Base-by-base conservation (phyloP, 2,888 invertebrate species). In the Cyrtodaria siliqua region DNA sequence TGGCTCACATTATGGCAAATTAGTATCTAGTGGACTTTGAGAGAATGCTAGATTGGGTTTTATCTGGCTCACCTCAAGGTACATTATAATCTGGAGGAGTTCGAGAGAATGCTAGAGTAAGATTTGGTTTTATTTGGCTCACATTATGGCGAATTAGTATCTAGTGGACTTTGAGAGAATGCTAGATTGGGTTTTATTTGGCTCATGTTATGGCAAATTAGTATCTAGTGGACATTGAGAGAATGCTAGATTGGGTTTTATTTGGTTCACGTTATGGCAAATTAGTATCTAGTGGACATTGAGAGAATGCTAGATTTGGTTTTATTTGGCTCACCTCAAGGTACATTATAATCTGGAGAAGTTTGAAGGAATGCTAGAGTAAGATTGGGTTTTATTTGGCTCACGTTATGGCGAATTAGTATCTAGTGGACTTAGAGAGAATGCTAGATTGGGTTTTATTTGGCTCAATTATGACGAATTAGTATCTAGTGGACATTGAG, bases 1-100 rank as follows among this genome's bases (percentile, higher is more conserved):
- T n/a, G n/a, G n/a, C n/a, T n/a, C n/a, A n/a, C n/a, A n/a, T n/a
- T n/a, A n/a, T n/a, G n/a, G n/a, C n/a, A n/a, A n/a, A n/a, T n/a
- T n/a, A n/a, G n/a, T n/a, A n/a, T n/a, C n/a, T n/a, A n/a, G n/a
- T n/a, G n/a, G n/a, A n/a, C n/a, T n/a, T n/a, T n/a, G n/a, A n/a
- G n/a, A n/a, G n/a, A n/a, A n/a, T n/a, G n/a, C n/a, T n/a, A n/a
- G n/a, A n/a, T n/a, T n/a, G n/a, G n/a, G n/a, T n/a, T n/a, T n/a
- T 91, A 91, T 61, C 73, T 92, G 29, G 82, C 75, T 52, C 91
- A 90, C 72, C 85, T 92, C 6, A 84, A 77, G 29, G 84, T 84
- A 24, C 85, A 89, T 60, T 86, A 81, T 60, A 89, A 89, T 44
- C 74, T 80, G 23, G 70, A 71, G 23, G 87, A 89, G 53, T 83